phyloP scores from a whole-genome alignment of 2,888 invertebrate genomes.

The Heliconius hortense region DNA sequence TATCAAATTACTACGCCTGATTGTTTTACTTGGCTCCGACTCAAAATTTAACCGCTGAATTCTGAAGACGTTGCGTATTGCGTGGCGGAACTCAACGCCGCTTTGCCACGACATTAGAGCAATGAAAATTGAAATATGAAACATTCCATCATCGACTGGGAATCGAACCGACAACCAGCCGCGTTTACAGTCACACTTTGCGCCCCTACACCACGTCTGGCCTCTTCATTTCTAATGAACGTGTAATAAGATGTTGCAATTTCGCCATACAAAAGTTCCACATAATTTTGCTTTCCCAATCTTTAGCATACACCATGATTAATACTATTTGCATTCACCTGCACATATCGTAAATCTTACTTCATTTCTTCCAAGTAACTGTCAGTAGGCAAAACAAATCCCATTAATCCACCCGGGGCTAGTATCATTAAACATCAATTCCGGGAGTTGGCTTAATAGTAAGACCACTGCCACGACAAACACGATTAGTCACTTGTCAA shows the following conservation, averaged over 20 bases:
- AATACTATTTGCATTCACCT: conserved; percentile 43
- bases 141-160: too few species aligned
- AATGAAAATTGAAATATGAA: too few species aligned
- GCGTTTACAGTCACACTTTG: too few species aligned
- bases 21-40: too few species aligned
- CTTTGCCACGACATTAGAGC: too few species aligned
- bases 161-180: too few species aligned
- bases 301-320: conserved; percentile 37
- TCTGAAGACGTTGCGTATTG: too few species aligned
- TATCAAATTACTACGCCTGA: too few species aligned
- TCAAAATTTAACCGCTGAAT: too few species aligned
- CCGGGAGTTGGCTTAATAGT: conserved; percentile 43
- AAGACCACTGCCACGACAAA: conserved; percentile 39
- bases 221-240: background rate
- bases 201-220: too few species aligned
- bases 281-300: conserved; percentile 43
- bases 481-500: conserved; percentile 42
- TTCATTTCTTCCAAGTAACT: conserved; percentile 45
- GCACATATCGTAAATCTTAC: conserved; percentile 44
- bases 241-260: background rate
- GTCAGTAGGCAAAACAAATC: conserved; percentile 44
- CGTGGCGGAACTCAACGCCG: too few species aligned
- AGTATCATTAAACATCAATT: conserved; percentile 44
- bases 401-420: conserved; percentile 42
- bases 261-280: background rate